Percentiles rank a stretch among this genome's conserved stretches.
Conservation (phyloP, 1,140 invertebrate species). For the Cataglyphis hispanica region DNA sequence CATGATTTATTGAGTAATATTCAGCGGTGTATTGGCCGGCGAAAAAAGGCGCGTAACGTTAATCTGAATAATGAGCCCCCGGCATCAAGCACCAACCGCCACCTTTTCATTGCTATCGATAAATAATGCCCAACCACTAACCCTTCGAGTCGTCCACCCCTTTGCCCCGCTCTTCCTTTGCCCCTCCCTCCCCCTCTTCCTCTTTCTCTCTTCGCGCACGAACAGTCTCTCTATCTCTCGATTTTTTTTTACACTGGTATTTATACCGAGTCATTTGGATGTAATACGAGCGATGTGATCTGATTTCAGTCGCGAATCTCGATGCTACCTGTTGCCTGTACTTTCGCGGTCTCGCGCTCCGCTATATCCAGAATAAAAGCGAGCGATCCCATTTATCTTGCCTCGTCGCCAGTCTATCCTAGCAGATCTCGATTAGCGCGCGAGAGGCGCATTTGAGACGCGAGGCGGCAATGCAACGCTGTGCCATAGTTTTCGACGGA, state of each 20-base stretch:
- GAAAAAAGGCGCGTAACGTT: constrained; percentile 77
- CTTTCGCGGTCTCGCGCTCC: constrained; percentile 38
- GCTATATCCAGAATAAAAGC: constrained; percentile 45
- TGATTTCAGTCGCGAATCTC: constrained; percentile 65
- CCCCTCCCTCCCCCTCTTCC: not conserved
- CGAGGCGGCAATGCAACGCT: not conserved
- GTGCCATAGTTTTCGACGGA: not conserved
- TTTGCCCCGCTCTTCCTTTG: no score
- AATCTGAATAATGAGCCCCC: constrained; percentile 77
- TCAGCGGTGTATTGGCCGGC: constrained; percentile 74
- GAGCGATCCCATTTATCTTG: constrained; percentile 48
- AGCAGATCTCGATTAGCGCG: constrained; percentile 58
- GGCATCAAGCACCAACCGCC: constrained; percentile 75
- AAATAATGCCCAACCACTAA: constrained; percentile 73
- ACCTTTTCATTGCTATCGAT: constrained; percentile 78
- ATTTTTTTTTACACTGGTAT: constrained; percentile 55
- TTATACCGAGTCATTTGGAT: constrained; percentile 71
- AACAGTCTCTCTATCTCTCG: not conserved
- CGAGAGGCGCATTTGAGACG: constrained; percentile 12
- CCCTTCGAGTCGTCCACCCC: not conserved
- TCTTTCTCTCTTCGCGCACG: constrained; percentile 3
- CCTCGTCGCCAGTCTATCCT: constrained; percentile 45
- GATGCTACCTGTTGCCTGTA: constrained; percentile 50
- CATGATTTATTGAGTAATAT: constrained; percentile 77
- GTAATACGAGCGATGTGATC: constrained; percentile 66